Evolutionary conservation across 2,888 invertebrate genomes (phyloP), one percentile per base, ranked within the genome.

Genomic region (Rhaphigaster nebulosa): DNA sequence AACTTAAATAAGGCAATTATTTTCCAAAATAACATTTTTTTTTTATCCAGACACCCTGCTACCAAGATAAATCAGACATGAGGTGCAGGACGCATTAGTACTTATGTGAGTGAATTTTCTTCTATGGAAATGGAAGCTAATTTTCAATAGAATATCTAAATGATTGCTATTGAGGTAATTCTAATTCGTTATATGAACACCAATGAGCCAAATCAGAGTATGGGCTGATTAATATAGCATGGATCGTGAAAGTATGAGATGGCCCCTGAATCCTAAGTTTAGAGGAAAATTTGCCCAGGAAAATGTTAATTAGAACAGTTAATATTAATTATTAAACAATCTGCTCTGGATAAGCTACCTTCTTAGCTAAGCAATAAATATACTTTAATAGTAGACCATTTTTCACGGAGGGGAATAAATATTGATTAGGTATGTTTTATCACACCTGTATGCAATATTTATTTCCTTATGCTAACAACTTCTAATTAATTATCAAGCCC

Each of bases 271-370:
- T 60, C 10, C 6, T 76, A 38, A 34, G 38, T 23, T 5, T 18
- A 23, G 5, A 38, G 70, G 34, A 10, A 76, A 29, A 76, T 38
- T 2, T 23, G 20, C 1, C 38, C 20, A 38, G 20, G 38, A 76
- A 76, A 34, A 76, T 76, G 70, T 38, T 76, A 34, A 76, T 76
- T 76, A 76, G 34, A 76, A 23, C 70, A 76, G 70, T 76, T 76
- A 76, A 76, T 76, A 76, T 76, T 76, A 76, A 76, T 76, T 76
- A 76, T 76, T 76, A 38, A 38, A 76, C 70, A 38, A 76, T 76
- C 34, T 38, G 8, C 70, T 38, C 23, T 3, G 20, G 38, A 38
- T 76, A 76, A 60, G n/a, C 38, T 76, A 38, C 10, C 20, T 23
- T 20, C 1, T 8, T 4, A 4, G 6, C 34, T 26, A 8, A 34